Evolutionary conservation across 2,113 vertebrate species (phyloP), one percentile per base, ranked within the genome.

Genomic region (Cottus gobio): DNA sequence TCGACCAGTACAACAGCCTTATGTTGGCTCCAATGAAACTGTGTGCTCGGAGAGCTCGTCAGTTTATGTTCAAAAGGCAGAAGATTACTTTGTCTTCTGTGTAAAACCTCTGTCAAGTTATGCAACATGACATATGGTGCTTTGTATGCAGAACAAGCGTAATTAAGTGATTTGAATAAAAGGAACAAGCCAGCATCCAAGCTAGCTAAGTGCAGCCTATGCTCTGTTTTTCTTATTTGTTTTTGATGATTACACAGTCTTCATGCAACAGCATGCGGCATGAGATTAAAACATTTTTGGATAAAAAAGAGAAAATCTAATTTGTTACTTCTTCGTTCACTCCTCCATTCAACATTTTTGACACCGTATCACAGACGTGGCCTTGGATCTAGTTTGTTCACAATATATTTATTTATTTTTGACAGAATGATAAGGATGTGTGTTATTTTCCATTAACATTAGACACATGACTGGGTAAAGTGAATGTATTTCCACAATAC

Each of bases 101-200:
- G 46, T 74, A 61, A 79, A 77, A 74, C 30, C 48, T 76, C 71
- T 66, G 50, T 70, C 15, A 28, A 39, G 61, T 89, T 82, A 80
- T 71, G 80, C 31, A 81, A 74, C 48, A 1, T 61, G 72, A 63
- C 77, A 70, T 70, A 68, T 68, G 64, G 58, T 30, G 48, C 44
- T 86, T 80, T 71, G 64, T 71, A 34, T 82, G 22, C 42, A 72
- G 26, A 82, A 46, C 71, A 36, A 68, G 26, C 5, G 0, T 13
- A 57, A 69, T 71, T 36, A 58, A 60, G 44, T 63, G 37, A 70
- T 90, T 80, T 67, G 24, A 74, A 79, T 80, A 42, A 54, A 71
- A 69, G 54, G 42, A 63, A 71, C 44, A 56, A 56, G n/a, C 31
- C 11, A 12, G 20, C 8, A 5, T 39, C 8, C 15, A n/a, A 34